These are phyloP conservation scores for Halictus rubicundus DNA, from an alignment of 1,140 invertebrate species.

Conservation along the genomic window DNA sequence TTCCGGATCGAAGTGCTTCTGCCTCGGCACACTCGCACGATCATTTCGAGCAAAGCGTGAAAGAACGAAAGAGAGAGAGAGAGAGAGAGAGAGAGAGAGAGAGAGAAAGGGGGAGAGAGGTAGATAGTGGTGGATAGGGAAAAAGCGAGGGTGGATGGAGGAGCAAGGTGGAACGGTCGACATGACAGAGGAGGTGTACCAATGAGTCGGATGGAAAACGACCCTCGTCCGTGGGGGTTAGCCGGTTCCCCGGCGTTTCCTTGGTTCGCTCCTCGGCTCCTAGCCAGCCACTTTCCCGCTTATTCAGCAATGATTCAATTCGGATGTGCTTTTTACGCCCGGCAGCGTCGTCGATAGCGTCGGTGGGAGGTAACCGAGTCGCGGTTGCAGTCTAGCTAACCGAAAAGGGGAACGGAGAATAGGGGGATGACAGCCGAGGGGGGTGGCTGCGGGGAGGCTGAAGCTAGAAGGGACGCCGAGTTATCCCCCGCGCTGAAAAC, in stretches of 20 bases:
- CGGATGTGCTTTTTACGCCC: slow-evolving; percentile 80
- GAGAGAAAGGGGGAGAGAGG: no score
- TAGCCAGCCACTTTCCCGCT: slow-evolving; percentile 77
- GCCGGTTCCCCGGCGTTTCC: slow-evolving; percentile 50
- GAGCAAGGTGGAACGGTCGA: slow-evolving; percentile 37
- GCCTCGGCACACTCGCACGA: not conserved
- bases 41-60: not conserved
- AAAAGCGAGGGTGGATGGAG: not conserved
- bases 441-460: not conserved
- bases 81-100: no score
- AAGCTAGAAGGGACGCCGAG: slow-evolving; percentile 58
- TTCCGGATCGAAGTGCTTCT: slow-evolving; percentile 39
- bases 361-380: slow-evolving; percentile 74
- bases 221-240: slow-evolving; percentile 57
- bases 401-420: slow-evolving; percentile 62
- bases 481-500: slow-evolving; percentile 74
- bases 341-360: slow-evolving; percentile 61
- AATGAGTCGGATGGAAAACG: slow-evolving; percentile 66
- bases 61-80: slow-evolving; percentile 9
- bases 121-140: no score
- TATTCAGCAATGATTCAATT: slow-evolving; percentile 82
- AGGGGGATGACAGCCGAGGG: slow-evolving; percentile 36
- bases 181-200: slow-evolving; percentile 60
- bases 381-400: slow-evolving; percentile 63
- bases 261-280: slow-evolving; percentile 61